Base-by-base conservation (phyloP, 2,797 vertebrate species). In the Jordanella pulchra region DNA sequence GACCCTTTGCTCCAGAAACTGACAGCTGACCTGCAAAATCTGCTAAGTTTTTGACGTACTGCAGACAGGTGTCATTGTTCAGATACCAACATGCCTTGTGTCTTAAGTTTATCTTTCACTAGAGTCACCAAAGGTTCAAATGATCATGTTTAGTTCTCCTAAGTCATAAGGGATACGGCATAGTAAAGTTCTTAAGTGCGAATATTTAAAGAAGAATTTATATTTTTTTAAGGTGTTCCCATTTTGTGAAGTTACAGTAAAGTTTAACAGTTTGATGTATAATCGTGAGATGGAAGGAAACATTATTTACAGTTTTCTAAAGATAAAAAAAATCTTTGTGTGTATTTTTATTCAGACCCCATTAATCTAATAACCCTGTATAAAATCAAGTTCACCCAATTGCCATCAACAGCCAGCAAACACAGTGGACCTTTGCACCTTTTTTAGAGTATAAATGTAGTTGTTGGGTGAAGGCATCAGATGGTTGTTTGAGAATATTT, bases 1-100 rank as follows among this genome's bases (percentile, higher is more conserved):
- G 63, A 82, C 74, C 73, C 39, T 72, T 73, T 55, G 63, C 71
- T 74, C 64, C 45, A 51, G 53, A 61, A 47, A 69, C 56, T 17
- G 65, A 76, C 83, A 83, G 75, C 82, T 81, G 77, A 80, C 50
- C 69, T 58, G 61, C 64, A 75, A 72, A 84, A 77, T n/a, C 50
- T 7, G 58, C 61, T 18, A 63, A 32, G 51, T 77, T 69, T 39
- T 65, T 86, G 81, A 88, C 4, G 28, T 71, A 84, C 65, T 77
- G 70, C 45, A 25, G 58, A 64, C 84, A 85, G 78, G 65, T 87
- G 86, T 61, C 55, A 71, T 76, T 67, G 65, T 53, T 87, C 4
- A 71, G 78, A 86, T 86, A 76, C 76, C 84, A 73, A 3, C 39
- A 27, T 44, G 32, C 25, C 12, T 39, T 77, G 71, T 82, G 32